Percentiles rank a stretch among this genome's conserved stretches.
These are phyloP conservation scores for Pantherophis vulpinus DNA, from an alignment of 2,797 vertebrate species.

Conservation along the genomic window DNA sequence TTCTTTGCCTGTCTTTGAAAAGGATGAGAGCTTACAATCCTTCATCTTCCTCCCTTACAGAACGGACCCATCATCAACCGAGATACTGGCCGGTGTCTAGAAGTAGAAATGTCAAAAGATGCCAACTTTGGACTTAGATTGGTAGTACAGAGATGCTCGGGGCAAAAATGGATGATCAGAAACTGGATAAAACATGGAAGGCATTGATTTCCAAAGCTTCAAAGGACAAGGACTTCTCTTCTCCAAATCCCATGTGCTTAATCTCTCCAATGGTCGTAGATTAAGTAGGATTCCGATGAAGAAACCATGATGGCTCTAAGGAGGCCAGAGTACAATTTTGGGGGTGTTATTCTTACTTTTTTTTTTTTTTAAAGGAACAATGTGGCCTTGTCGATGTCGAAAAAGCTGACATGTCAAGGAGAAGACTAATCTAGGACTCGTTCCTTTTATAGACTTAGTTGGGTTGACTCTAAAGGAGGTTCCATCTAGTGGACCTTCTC, in stretches of 20 bases:
- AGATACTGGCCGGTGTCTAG: conserved; percentile 92
- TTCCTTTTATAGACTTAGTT: neutral
- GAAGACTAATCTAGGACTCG: neutral
- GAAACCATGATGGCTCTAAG: conserved; percentile 16
- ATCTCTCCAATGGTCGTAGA: conserved; percentile 38
- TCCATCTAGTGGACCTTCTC: neutral
- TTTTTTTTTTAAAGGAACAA: neutral
- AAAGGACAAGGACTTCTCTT: conserved; percentile 30
- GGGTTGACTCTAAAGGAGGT: neutral
- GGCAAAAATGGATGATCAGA: conserved; percentile 98
- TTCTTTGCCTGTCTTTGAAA: neutral
- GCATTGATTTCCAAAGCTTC: conserved; percentile 74
- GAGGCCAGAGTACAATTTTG: conserved; percentile 6
- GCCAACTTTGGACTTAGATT: conserved; percentile 93
- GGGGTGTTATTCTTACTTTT: conserved; percentile 9
- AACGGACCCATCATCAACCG: conserved; percentile 94
- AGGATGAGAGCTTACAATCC: neutral
- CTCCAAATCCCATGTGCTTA: conserved; percentile 20
- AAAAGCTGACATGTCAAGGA: neutral
- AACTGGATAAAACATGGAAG: conserved; percentile 93
- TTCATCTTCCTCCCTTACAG: conserved; percentile 62
- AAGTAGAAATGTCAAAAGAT: conserved; percentile 97
- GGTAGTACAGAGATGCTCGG: conserved; percentile 94
- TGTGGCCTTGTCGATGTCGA: neutral
- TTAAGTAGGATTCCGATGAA: conserved; percentile 25